Percentiles rank a stretch among this genome's conserved stretches.
phyloP scores from a whole-genome alignment of 2,797 vertebrate species.

The Hemibagrus guttatus region DNA sequence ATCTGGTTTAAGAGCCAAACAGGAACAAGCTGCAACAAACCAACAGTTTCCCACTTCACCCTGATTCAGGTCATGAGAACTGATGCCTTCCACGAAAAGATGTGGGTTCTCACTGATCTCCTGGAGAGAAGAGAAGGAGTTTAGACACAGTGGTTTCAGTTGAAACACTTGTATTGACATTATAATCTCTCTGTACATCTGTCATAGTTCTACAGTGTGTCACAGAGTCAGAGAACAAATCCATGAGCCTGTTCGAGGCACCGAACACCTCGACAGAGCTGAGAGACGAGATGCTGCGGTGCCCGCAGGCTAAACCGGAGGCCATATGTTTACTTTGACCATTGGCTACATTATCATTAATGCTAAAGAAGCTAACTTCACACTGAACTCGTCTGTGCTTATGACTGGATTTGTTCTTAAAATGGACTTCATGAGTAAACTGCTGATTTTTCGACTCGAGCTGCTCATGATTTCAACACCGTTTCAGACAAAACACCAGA shows the following conservation, averaged over 20 bases:
- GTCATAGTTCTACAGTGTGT: no score
- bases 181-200: background rate
- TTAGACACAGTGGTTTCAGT: background rate
- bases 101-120: conserved; percentile 88
- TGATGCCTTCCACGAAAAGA: conserved; percentile 96
- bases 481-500: background rate
- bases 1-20: conserved; percentile 83
- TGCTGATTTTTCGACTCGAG: background rate
- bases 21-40: conserved; percentile 93
- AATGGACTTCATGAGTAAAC: background rate
- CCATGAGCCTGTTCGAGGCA: background rate
- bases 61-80: conserved; percentile 94
- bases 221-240: background rate
- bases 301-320: background rate
- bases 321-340: background rate
- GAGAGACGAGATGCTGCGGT: background rate
- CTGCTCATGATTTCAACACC: background rate
- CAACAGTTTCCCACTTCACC: conserved; percentile 96
- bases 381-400: background rate
- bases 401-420: background rate
- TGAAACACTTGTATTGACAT: background rate
- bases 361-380: background rate
- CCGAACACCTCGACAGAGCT: background rate
- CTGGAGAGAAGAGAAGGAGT: conserved; percentile 57
- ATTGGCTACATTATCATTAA: background rate